A percentile compares a stretch with the other conserved stretches of the same genome.
Evolutionary conservation across 2,113 vertebrate species (phyloP).

Genomic region (Nothobranchius furzeri): DNA sequence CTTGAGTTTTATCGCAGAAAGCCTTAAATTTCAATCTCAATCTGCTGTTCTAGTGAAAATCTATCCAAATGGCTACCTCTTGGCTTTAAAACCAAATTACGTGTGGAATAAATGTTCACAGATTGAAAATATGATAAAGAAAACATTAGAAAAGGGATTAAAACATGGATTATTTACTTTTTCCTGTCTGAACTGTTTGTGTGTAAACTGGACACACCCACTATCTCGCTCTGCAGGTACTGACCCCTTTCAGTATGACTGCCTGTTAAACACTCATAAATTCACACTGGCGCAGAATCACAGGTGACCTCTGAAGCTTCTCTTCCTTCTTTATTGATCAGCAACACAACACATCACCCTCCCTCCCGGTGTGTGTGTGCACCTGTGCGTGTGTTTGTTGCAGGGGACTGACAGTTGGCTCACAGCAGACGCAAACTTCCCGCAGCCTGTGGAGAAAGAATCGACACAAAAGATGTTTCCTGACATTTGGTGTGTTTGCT

Average conservation of each 20-base stretch:
- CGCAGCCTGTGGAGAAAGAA: constrained; percentile 12
- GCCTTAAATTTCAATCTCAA: neutral
- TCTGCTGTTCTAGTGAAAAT: neutral
- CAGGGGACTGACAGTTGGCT: constrained; percentile 4
- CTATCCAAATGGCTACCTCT: neutral
- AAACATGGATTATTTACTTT: neutral
- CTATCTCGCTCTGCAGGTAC: neutral
- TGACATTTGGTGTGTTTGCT: constrained; percentile 13
- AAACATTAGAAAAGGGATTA: neutral
- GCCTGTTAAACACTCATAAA: constrained; percentile 12
- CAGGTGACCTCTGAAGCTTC: constrained; percentile 16
- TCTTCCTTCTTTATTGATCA: constrained; percentile 19
- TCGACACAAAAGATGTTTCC: constrained; percentile 11
- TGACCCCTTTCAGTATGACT: constrained; percentile 11
- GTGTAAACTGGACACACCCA: neutral
- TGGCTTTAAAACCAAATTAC: constrained; percentile 1
- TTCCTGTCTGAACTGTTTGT: neutral
- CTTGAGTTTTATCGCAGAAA: neutral
- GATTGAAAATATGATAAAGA: neutral
- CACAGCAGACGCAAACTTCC: constrained; percentile 19
- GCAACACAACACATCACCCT: constrained; percentile 2
- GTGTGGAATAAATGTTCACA: neutral
- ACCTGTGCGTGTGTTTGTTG: neutral
- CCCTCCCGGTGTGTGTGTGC: constrained; percentile 1
- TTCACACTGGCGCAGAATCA: constrained; percentile 2